Evolutionary conservation across 2,888 invertebrate species (phyloP), one percentile per base, ranked within the genome.

Genomic region (Bombylius discolor): DNA sequence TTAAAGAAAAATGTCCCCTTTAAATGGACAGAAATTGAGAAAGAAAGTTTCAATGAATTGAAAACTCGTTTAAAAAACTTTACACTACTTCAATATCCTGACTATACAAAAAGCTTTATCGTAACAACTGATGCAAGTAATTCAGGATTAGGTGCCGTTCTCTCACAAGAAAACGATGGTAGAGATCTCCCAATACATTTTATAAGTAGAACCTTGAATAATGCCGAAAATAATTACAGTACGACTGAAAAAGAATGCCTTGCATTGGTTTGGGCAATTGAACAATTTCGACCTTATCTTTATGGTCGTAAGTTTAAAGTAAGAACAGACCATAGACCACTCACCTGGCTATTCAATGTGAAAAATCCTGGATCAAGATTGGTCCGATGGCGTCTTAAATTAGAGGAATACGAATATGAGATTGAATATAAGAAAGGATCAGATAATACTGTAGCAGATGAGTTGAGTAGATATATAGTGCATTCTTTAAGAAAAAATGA

Each of bases 61-160:
- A 11, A 42, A 42, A 4, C 11, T 4, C 39, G 39, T 11, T 42
- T 42, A 42, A 11, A 42, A 5, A 42, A 42, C 4, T 42, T 8
- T 42, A 42, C 11, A 11, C 11, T 42, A 7, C 1, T 42, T 11
- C 11, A 42, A 42, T 42, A 42, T 42, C 11, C 11, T 4, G 39
- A 11, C 11, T 42, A 42, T 61, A 63, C 53, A 67, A 65, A 6
- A 62, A 66, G 56, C 52, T 66, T 49, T 65, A 66, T 57, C 62
- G 61, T 32, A 23, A 23, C 23, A 23, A 23, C 23, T 23, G 66
- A 67, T 57, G 66, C 65, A 3, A 61, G 62, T 56, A 9, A 57
- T 4, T 7, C 13, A 3, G 65, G 65, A 3, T 65, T 55, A 55
- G 66, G 65, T 14, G 57, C 8, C 8, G 57, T 65, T 9, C 47